Evolutionary conservation across 2,888 invertebrate species (phyloP).

Genomic region (Sipha maydis): DNA sequence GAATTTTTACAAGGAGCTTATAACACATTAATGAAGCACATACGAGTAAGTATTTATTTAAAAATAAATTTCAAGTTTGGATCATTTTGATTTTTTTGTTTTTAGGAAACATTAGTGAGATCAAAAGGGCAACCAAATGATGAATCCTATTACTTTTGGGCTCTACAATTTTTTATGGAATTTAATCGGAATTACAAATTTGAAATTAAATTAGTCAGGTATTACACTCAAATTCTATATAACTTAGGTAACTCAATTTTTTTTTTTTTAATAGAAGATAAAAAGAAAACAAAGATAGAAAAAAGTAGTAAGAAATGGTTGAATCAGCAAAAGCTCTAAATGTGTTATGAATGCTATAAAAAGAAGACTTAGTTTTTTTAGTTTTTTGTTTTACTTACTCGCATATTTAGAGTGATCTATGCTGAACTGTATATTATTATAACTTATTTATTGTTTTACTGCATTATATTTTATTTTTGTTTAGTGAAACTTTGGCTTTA

Average conservation of each 20-base stretch:
- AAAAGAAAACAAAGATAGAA: too few species aligned
- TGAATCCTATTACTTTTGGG: constrained; percentile 94
- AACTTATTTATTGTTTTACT: background rate
- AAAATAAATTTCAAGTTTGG: background rate
- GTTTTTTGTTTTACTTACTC: background rate
- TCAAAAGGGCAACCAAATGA: constrained; percentile 80
- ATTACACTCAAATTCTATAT: constrained; percentile 65
- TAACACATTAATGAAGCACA: constrained; percentile 90
- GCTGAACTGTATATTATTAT: background rate
- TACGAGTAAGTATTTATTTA: constrained; percentile 74
- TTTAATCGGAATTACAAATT: constrained; percentile 91
- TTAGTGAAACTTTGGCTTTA: constrained; percentile 91
- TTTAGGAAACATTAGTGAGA: constrained; percentile 69
- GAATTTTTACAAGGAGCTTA: constrained; percentile 93
- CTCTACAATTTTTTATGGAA: constrained; percentile 95
- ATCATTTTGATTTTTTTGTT: constrained; percentile 55
- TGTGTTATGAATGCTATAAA: too few species aligned
- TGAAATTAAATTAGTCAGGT: constrained; percentile 90
- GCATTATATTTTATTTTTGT: constrained; percentile 60
- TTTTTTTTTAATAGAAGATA: too few species aligned
- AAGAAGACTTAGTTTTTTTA: too few species aligned
- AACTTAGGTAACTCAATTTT: background rate
- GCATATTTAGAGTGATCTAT: background rate
- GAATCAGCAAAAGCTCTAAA: too few species aligned
- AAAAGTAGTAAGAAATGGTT: too few species aligned